Evolutionary conservation across 2,888 invertebrate genomes (phyloP).

Genomic region (Andrena bicolor): DNA sequence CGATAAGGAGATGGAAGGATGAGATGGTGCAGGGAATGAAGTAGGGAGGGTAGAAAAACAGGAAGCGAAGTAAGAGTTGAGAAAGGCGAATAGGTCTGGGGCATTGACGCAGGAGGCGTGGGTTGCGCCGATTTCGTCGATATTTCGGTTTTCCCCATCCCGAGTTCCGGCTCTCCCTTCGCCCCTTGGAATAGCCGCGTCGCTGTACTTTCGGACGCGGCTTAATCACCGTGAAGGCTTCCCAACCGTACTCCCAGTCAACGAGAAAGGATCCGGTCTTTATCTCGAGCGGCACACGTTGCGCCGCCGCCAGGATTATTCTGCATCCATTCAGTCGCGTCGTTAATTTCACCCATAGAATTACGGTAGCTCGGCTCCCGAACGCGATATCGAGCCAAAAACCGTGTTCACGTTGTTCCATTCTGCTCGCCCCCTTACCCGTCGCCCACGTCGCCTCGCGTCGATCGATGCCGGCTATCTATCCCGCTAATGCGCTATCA

Average conservation of each 20-base stretch:
- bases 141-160: slow-evolving; percentile 77
- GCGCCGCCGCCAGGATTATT: slow-evolving; percentile 69
- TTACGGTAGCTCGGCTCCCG: slow-evolving; percentile 48
- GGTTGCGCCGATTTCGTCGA: slow-evolving; percentile 74
- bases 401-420: slow-evolving; percentile 1
- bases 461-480: slow-evolving; percentile 1
- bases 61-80: slow-evolving; percentile 10
- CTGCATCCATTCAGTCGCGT: slow-evolving; percentile 62
- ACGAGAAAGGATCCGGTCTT: slow-evolving; percentile 71
- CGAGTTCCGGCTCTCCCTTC: slow-evolving; percentile 31
- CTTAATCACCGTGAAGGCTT: slow-evolving; percentile 70
- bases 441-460: background rate
- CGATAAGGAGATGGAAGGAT: background rate
- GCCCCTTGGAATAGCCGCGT: slow-evolving; percentile 51
- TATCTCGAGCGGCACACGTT: slow-evolving; percentile 69
- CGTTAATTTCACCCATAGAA: slow-evolving; percentile 67
- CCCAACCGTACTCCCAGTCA: slow-evolving; percentile 56
- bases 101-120: slow-evolving; percentile 67
- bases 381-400: slow-evolving; percentile 38
- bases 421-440: background rate
- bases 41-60: slow-evolving; percentile 13
- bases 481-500: slow-evolving; percentile 10
- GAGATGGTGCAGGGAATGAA: background rate
- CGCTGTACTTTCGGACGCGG: slow-evolving; percentile 71
- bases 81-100: slow-evolving; percentile 68